Percentiles rank a stretch among this genome's conserved stretches.
Evolutionary conservation across 1,140 invertebrate species (phyloP).

Genomic region (Elymnias hypermnestra): DNA sequence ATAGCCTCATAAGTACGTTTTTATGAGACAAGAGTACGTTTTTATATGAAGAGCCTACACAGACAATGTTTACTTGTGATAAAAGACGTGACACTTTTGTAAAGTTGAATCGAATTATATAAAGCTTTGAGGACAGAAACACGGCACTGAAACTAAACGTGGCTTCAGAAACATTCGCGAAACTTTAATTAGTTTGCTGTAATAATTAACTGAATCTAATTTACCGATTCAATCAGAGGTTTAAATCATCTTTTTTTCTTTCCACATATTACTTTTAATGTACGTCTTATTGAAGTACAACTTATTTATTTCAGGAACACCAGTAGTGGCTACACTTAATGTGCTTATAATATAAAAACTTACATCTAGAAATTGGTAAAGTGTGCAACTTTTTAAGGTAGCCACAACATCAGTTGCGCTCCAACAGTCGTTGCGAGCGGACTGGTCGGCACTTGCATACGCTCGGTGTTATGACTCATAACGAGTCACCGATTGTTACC

Average conservation of each 20-base stretch:
- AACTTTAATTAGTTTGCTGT: conserved; percentile 55
- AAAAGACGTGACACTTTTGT: conserved; percentile 6
- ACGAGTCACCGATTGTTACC: no score
- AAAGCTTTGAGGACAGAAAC: conserved; percentile 9
- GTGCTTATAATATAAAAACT: no score
- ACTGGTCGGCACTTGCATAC: no score
- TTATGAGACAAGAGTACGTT: background rate
- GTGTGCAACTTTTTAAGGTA: no score
- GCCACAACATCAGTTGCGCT: no score
- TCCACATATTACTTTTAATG: no score
- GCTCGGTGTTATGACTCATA: no score
- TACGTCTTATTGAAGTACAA: no score
- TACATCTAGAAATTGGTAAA: no score
- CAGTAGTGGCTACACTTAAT: no score
- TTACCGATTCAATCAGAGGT: conserved; percentile 38
- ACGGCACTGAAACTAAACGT: conserved; percentile 26
- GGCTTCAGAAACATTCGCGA: conserved; percentile 40
- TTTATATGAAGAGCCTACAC: background rate
- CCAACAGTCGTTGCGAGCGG: no score
- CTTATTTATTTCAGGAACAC: no score
- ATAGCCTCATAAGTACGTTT: background rate
- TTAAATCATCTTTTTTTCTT: background rate
- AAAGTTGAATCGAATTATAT: conserved; percentile 16
- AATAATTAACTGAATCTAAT: conserved; percentile 44
- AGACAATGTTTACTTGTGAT: conserved; percentile 2